Percentiles rank a stretch among this genome's conserved stretches.
Evolutionary conservation across 2,888 invertebrate genomes (phyloP).

Genomic region (Orthosia gracilis): DNA sequence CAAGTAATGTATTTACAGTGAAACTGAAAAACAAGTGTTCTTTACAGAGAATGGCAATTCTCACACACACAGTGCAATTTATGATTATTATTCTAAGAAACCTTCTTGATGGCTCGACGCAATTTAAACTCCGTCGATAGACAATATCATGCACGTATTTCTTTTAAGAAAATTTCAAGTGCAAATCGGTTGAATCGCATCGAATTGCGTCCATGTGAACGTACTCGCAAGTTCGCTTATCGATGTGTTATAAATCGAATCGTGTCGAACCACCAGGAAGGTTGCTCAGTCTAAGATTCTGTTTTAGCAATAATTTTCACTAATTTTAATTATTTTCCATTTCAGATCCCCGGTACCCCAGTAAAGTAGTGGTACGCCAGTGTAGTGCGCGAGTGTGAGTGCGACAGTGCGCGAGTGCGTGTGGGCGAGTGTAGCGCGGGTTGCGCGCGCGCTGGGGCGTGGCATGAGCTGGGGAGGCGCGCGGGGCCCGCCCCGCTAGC

Average conservation of each 20-base stretch:
- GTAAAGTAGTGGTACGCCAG: constrained; percentile 45
- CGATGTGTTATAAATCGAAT: too few relatives aligned
- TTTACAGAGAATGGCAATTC: constrained; percentile 31
- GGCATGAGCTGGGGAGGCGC: constrained; percentile 67
- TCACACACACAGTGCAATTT: constrained; percentile 16
- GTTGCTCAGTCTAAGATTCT: too few relatives aligned
- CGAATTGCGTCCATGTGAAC: too few relatives aligned
- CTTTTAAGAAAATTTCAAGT: too few relatives aligned
- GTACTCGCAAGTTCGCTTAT: too few relatives aligned
- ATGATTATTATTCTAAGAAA: neutral
- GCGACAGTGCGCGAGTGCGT: constrained; percentile 55
- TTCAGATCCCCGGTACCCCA: constrained; percentile 39
- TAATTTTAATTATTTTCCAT: neutral
- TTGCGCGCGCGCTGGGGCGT: constrained; percentile 58
- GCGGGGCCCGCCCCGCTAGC: constrained; percentile 81
- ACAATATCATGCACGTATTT: too few relatives aligned
- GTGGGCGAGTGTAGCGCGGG: constrained; percentile 55
- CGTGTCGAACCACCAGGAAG: too few relatives aligned
- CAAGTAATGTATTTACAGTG: neutral
- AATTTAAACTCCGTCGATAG: too few relatives aligned
- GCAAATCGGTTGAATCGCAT: too few relatives aligned
- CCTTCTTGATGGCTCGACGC: too few relatives aligned
- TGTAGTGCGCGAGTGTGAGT: constrained; percentile 64
- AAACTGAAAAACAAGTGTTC: neutral
- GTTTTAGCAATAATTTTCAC: too few relatives aligned